These are phyloP conservation scores for Siderastrea radians DNA, from an alignment of 92 coral and sea anemone species.

Conservation along the genomic window DNA sequence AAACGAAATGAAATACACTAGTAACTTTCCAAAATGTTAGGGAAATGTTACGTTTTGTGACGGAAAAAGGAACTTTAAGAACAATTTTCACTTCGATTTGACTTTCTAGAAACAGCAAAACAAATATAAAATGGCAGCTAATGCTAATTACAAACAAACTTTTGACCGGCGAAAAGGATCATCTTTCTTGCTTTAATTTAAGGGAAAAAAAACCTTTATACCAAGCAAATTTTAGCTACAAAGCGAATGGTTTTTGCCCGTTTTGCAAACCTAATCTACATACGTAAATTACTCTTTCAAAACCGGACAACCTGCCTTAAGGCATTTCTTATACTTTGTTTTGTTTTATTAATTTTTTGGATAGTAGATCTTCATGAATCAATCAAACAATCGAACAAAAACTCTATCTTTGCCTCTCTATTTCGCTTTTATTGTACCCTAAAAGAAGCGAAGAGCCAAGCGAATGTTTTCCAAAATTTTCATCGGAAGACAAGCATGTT, in stretches of 20 bases:
- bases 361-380: background rate
- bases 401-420: background rate
- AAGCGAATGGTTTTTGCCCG: background rate
- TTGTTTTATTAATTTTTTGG: background rate
- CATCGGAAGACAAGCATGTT: background rate
- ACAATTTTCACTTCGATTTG: background rate
- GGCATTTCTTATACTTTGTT: background rate
- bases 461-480: background rate
- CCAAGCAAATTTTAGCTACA: no score
- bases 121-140: background rate
- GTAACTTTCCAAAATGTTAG: background rate
- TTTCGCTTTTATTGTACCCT: background rate
- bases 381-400: constrained; percentile 11
- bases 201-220: background rate
- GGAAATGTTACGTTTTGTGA: background rate
- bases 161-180: background rate
- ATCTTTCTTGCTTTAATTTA: background rate
- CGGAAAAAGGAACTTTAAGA: background rate
- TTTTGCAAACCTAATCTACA: background rate
- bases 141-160: background rate
- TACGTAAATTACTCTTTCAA: background rate
- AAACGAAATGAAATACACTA: no score
- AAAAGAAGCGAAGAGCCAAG: background rate
- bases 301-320: background rate
- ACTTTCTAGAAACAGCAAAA: background rate